These are phyloP conservation scores for Crotalus horridus DNA, from an alignment of 2,113 vertebrate species.

Conservation along the genomic window DNA sequence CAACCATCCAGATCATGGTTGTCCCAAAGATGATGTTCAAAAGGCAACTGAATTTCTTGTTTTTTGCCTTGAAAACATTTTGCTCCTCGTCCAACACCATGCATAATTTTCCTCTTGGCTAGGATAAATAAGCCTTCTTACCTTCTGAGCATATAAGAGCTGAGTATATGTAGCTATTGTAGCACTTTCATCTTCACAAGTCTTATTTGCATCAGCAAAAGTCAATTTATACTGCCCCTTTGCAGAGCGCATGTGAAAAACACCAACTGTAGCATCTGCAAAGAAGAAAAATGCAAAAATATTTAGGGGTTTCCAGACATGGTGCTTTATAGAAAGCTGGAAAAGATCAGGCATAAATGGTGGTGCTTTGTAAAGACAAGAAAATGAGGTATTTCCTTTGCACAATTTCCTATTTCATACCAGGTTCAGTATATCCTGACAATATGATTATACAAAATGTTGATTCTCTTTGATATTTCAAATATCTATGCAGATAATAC, in stretches of 20 bases:
- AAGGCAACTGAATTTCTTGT: neutral
- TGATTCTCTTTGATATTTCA: neutral
- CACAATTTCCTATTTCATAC: neutral
- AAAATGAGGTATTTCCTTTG: neutral
- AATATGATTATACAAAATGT: neutral
- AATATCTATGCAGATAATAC: neutral
- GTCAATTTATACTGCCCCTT: slow-evolving; percentile 83
- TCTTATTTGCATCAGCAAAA: slow-evolving; percentile 72
- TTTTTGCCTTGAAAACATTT: neutral
- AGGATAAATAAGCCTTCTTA: slow-evolving; percentile 22
- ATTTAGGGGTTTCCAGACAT: neutral
- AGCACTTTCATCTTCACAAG: slow-evolving; percentile 73
- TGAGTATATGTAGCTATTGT: slow-evolving; percentile 82
- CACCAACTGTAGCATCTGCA: slow-evolving; percentile 80
- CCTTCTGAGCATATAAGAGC: slow-evolving; percentile 89
- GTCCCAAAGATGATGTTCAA: neutral
- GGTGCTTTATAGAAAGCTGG: neutral
- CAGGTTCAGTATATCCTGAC: neutral
- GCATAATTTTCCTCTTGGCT: fast-evolving
- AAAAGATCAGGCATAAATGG: neutral
- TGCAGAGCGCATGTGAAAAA: slow-evolving; percentile 82
- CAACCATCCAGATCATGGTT: neutral
- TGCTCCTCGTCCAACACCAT: neutral
- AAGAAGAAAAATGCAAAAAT: slow-evolving; percentile 14
- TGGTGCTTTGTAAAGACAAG: neutral